These are phyloP conservation scores for Drosophila asahinai DNA, from an alignment of 1,140 invertebrate genomes.

Conservation along the genomic window DNA sequence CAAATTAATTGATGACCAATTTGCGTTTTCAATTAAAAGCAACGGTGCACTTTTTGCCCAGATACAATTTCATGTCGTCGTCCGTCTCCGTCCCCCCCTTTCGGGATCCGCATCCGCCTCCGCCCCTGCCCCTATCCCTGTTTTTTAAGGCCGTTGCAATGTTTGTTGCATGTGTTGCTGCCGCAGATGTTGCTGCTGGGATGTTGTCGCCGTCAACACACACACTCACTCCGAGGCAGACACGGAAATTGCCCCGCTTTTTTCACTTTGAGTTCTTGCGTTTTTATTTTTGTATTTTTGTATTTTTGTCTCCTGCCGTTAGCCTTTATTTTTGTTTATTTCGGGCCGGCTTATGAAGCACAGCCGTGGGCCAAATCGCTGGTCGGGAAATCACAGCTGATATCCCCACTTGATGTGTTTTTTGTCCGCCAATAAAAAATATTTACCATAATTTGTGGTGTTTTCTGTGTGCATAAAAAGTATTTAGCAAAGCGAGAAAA, in stretches of 20 bases:
- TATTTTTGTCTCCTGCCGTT: slow-evolving; percentile 5
- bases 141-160: slow-evolving; percentile 34
- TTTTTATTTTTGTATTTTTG: slow-evolving; percentile 16
- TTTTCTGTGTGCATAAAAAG: slow-evolving; percentile 1
- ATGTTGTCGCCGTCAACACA: slow-evolving; percentile 59
- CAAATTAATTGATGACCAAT: slow-evolving; percentile 84
- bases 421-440: neutral
- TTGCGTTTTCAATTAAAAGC: slow-evolving; percentile 83
- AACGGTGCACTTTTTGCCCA: slow-evolving; percentile 67
- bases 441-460: slow-evolving; percentile 2
- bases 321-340: slow-evolving; percentile 18
- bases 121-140: neutral
- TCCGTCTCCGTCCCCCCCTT: neutral
- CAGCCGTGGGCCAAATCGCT: slow-evolving; percentile 6
- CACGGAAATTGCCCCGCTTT: slow-evolving; percentile 67
- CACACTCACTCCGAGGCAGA: neutral
- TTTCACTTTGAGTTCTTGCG: slow-evolving; percentile 15
- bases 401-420: neutral
- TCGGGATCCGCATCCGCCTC: neutral
- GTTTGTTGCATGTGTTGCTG: slow-evolving; percentile 36
- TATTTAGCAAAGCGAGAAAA: neutral
- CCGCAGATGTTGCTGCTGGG: slow-evolving; percentile 18
- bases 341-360: slow-evolving; percentile 37
- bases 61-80: slow-evolving; percentile 67
- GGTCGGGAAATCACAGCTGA: slow-evolving; percentile 26